Conservation (phyloP, 2,113 vertebrate species). For the Embiotoca jacksoni region DNA sequence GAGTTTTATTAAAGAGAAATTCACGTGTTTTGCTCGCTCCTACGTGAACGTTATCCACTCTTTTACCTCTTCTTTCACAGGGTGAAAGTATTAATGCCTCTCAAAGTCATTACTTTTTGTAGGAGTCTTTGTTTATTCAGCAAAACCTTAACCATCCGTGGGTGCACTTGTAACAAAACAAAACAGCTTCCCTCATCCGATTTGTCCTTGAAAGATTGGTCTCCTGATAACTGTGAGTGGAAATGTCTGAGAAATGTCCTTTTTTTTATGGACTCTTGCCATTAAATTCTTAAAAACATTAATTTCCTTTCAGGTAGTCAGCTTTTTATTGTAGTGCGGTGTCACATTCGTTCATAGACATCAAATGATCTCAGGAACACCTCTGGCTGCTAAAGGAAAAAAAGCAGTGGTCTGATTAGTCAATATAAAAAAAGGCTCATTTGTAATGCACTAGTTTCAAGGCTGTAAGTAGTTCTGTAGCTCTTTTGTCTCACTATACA, state of each 20-base stretch:
- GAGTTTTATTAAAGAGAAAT: conserved; percentile 15
- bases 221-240: conserved; percentile 17
- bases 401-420: too few species aligned
- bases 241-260: conserved; percentile 54
- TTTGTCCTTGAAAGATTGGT: conserved; percentile 26
- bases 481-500: too few species aligned
- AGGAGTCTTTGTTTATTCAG: conserved; percentile 39
- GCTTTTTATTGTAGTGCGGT: neutral
- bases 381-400: too few species aligned
- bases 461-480: too few species aligned
- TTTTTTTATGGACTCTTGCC: conserved; percentile 67
- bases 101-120: neutral
- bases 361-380: neutral
- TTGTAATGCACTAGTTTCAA: too few species aligned
- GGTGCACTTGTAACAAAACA: conserved; percentile 35
- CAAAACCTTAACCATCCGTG: conserved; percentile 15
- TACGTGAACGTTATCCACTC: conserved; percentile 17
- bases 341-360: neutral
- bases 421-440: too few species aligned
- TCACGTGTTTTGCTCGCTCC: conserved; percentile 8
- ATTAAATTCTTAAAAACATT: conserved; percentile 68
- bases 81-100: conserved; percentile 16
- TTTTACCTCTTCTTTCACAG: neutral
- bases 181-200: neutral
- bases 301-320: neutral